Conservation (phyloP, 2,113 vertebrate genomes). For the Pteronura brasiliensis region DNA sequence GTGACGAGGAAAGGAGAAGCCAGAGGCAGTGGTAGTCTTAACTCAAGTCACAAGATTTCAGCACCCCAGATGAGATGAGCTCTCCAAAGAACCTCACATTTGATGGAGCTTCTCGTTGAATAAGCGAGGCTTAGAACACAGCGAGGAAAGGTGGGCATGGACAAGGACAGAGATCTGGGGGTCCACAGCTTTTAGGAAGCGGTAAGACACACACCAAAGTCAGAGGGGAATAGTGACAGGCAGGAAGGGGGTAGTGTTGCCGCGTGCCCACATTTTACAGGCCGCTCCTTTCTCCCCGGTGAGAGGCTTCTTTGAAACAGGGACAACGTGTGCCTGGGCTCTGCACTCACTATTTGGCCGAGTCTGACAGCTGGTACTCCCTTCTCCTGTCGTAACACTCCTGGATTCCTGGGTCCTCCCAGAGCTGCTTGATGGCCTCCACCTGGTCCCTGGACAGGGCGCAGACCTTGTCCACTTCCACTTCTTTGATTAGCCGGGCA, state of each 20-base stretch:
- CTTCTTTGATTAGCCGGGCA: constrained; percentile 83
- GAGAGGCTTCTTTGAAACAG: not conserved
- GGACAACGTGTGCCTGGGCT: not conserved
- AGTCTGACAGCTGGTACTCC: constrained; percentile 92
- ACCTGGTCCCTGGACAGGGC: constrained; percentile 78
- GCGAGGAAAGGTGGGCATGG: not conserved
- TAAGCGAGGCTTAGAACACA: not conserved
- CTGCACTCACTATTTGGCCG: constrained; percentile 89
- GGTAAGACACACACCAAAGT: not conserved
- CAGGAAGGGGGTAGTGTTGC: not conserved
- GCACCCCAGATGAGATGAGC: not conserved
- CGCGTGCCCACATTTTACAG: accelerated
- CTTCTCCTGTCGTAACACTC: constrained; percentile 87
- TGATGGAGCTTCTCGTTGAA: not conserved
- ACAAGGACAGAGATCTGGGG: not conserved
- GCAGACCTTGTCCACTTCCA: constrained; percentile 88
- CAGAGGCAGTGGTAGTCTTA: not conserved
- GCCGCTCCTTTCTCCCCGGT: not conserved
- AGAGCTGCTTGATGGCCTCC: constrained; percentile 86
- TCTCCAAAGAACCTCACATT: not conserved
- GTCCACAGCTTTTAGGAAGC: not conserved
- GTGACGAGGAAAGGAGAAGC: not conserved
- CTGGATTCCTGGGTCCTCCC: constrained; percentile 87
- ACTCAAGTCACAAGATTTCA: not conserved
- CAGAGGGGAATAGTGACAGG: not conserved